Conservation (phyloP, 2,797 vertebrate species). For the Apogon hyalosoma region DNA sequence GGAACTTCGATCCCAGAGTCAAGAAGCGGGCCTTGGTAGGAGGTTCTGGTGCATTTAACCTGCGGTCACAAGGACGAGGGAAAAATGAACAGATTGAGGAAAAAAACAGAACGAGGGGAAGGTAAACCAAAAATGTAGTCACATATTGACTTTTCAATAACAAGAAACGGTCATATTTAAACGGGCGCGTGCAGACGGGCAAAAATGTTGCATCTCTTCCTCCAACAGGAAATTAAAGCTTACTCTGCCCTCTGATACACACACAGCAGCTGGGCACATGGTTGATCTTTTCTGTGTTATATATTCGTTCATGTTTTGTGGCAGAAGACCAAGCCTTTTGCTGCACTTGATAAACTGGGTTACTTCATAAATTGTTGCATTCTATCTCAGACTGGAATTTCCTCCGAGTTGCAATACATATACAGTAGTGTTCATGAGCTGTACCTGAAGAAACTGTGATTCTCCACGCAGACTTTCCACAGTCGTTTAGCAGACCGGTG, state of each 20-base stretch:
- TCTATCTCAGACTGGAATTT: neutral
- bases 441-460: constrained; percentile 99
- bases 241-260: constrained; percentile 32
- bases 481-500: constrained; percentile 95
- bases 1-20: constrained; percentile 97
- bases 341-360: neutral
- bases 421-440: neutral
- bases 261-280: constrained; percentile 14
- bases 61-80: constrained; percentile 49
- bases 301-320: constrained; percentile 13
- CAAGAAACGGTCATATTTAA: neutral
- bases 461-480: constrained; percentile 99
- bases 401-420: neutral
- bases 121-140: neutral
- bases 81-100: neutral
- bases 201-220: constrained; percentile 27
- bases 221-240: constrained; percentile 71
- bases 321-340: neutral
- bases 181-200: constrained; percentile 10
- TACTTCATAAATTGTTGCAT: neutral
- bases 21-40: constrained; percentile 93
- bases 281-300: constrained; percentile 6
- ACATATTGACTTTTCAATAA: constrained; percentile 10
- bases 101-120: neutral
- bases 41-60: constrained; percentile 92